Base-by-base conservation (phyloP, 1,140 invertebrate species). In the Tetragnatha versicolor region DNA sequence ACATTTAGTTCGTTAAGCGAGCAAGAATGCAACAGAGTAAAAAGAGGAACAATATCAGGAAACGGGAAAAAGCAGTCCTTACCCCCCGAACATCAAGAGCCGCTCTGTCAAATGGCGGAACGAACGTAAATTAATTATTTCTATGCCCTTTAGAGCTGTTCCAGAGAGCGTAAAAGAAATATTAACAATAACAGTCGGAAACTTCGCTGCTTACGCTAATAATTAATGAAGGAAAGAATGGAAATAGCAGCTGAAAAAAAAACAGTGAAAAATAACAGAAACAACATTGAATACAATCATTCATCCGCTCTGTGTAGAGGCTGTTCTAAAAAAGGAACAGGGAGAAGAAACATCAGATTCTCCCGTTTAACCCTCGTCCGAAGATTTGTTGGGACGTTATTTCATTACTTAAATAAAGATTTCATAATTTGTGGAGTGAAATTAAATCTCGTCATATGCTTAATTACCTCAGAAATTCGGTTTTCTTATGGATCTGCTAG, bases 391-490 rank as follows among this genome's bases (percentile, higher is more conserved):
- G 10, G 35, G 14, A 63, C 35, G 17, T 42, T 63, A 63, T 63
- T 63, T 63, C 60, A 63, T 42, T 63, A 63, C 10, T 63, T 63
- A 60, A 63, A 37, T 25, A 42, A 10, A 63, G 60, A 63, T 63
- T 63, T 63, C 60, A 27, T 63, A 63, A 58, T 63, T 63, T 63
- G 31, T 17, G 31, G 17, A 60, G 20, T 42, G 55, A 63, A 63
- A 63, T 63, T 37, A 63, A 42, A 37, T 22, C 37, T 22, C 60
- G 25, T 63, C 3, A 10, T 29, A 22, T 42, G 60, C 60, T 42
- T 63, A 63, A 63, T 63, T 25, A n/a, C 60, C 33, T 22, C 27
- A 12, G 12, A n/a, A 25, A 20, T n/a, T 22, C n/a, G 27, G n/a
- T n/a, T 63, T 63, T 39, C 55, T 58, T 58, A n/a, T n/a, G 35